phyloP scores from a whole-genome alignment of 2,113 vertebrate genomes.

The Cavia porcellus region DNA sequence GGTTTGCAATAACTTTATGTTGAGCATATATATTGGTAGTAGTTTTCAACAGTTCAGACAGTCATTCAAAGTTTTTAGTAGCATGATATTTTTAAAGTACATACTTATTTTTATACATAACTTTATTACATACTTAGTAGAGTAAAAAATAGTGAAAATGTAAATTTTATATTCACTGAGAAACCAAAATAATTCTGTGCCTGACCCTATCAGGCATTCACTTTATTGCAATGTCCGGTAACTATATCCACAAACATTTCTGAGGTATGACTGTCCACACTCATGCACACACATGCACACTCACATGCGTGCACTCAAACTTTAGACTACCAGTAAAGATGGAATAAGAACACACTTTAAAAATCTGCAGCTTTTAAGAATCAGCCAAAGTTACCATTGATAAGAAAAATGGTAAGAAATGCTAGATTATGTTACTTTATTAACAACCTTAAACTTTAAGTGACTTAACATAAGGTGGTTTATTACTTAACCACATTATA shows the following conservation, averaged over 20 bases:
- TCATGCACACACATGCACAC: not conserved
- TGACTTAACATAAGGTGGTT: not conserved
- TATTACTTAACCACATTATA: not conserved
- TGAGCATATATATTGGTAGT: not conserved
- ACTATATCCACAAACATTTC: not conserved
- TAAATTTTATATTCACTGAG: not conserved
- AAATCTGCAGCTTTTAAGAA: slow-evolving; percentile 51
- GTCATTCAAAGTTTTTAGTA: not conserved
- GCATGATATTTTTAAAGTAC: not conserved
- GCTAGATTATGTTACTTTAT: not conserved
- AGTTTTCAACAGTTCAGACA: not conserved
- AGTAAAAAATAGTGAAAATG: not conserved
- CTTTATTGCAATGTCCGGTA: not conserved
- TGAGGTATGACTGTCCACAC: not conserved
- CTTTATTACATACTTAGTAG: not conserved
- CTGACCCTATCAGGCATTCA: not conserved
- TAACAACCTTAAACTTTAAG: slow-evolving; percentile 8
- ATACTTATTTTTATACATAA: not conserved
- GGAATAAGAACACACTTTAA: not conserved
- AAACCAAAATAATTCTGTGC: not conserved
- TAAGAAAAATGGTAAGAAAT: slow-evolving; percentile 16
- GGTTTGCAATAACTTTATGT: not conserved
- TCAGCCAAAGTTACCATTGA: not conserved
- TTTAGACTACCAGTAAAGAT: not conserved
- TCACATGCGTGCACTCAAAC: no score